Base-by-base conservation (phyloP, 1,140 invertebrate genomes). In the Temnothorax nylanderi region DNA sequence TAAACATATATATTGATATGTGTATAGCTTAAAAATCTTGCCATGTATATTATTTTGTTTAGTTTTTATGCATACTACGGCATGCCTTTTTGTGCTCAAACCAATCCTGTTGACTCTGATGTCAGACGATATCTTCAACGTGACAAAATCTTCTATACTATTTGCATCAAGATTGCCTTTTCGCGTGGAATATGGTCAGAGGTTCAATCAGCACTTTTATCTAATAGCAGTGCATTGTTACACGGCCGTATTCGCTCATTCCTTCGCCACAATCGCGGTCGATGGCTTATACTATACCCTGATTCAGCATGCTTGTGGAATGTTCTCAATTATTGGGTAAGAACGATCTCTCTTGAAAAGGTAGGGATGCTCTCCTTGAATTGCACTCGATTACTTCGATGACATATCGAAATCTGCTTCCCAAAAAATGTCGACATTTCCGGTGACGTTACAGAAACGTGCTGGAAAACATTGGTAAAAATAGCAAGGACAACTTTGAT, bases 271-370 rank as follows among this genome's bases (percentile, higher is more conserved):
- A 51, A 2, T 51, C 32, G 44, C 47, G 4, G 32, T 51, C n/a
- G 47, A 80, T 7, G 34, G 10, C 2, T 67, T 80, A 8, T 80
- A 80, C 18, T 80, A 51, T 41, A 49, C 34, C 8, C 8, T 54
- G 6, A 67, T 80, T 13, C 76, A 80, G 10, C 62, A 78, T 34
- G 76, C 58, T 26, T 26, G 26, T 26, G 62, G 77, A 67, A 80
- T 80, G 62, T 80, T 80, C 5, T 37, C 77, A 0, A 54, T 69
- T 81, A 41, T 81, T 3, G 77, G 62, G 77, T 81, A 69, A 81
- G 4, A 54, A 13, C 3, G 10, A 67, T 67, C 3, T 21, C n/a
- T 21, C 10, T 65, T 65, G 37, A 21, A 44, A 67, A 67, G 37
- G n/a, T 65, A 65, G 16, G 5, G 16, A 11, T 65, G n/a, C 3